Evolutionary conservation across 1,140 invertebrate genomes (phyloP).

Genomic region (Heliconius hermathena): DNA sequence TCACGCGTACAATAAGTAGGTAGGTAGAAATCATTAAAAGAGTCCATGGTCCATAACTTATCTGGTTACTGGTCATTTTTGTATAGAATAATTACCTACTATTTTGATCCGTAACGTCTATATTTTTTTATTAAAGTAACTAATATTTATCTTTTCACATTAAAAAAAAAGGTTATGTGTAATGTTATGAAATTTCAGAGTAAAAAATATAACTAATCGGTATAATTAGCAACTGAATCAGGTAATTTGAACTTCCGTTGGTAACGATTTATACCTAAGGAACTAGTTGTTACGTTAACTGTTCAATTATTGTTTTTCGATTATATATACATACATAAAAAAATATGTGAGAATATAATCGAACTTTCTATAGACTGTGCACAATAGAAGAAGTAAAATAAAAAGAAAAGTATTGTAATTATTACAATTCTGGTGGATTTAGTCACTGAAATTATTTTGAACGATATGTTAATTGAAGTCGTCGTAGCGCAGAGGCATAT

Average conservation of each 20-base stretch:
- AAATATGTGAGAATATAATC: not conserved
- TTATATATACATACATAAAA: not conserved
- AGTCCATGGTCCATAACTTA: too few species aligned
- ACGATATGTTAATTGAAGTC: too few species aligned
- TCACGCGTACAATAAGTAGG: too few species aligned
- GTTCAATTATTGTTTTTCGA: constrained; percentile 3
- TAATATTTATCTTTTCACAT: too few species aligned
- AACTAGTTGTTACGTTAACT: constrained; percentile 21
- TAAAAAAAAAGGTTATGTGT: not conserved
- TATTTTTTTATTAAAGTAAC: too few species aligned
- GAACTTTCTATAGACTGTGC: not conserved
- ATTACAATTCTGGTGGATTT: too few species aligned
- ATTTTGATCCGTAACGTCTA: too few species aligned
- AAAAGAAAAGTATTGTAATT: not conserved
- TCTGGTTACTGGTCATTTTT: too few species aligned
- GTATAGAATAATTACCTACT: too few species aligned
- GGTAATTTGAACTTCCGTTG: constrained; percentile 21
- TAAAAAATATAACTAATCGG: not conserved
- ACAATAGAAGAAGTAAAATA: not conserved
- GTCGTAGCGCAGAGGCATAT: too few species aligned
- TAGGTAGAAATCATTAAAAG: too few species aligned
- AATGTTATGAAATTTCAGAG: not conserved
- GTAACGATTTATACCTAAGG: constrained; percentile 22
- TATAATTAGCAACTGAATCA: constrained; percentile 18
- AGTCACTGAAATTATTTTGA: too few species aligned